Conservation (phyloP, 1,140 invertebrate species). For the Cotesia typhae region DNA sequence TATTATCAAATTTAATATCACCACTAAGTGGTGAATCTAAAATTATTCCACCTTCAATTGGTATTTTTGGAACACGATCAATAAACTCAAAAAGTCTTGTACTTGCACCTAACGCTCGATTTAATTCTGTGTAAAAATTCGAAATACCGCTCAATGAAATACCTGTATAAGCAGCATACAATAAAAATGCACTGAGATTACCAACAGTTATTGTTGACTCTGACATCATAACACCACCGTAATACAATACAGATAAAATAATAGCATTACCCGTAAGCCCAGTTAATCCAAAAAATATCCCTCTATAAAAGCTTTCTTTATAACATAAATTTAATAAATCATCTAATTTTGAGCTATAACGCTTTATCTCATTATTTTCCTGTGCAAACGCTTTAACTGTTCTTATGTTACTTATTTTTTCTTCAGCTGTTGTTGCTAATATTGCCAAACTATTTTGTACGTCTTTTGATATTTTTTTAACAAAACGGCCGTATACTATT, state of each 20-base stretch:
- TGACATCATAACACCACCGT: constrained; percentile 89
- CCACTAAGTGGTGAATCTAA: constrained; percentile 54
- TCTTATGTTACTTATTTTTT: constrained; percentile 91
- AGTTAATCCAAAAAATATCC: constrained; percentile 92
- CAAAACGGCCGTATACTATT: constrained; percentile 88
- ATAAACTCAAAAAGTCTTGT: constrained; percentile 89
- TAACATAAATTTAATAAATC: constrained; percentile 83
- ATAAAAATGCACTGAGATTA: constrained; percentile 86
- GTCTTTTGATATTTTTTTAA: constrained; percentile 83
- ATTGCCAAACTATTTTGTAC: constrained; percentile 86
- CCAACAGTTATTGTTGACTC: constrained; percentile 86
- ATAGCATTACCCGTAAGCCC: constrained; percentile 93
- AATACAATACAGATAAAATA: constrained; percentile 91
- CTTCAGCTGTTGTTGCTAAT: constrained; percentile 88
- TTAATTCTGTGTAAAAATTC: constrained; percentile 92
- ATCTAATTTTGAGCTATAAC: constrained; percentile 77
- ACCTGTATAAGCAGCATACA: constrained; percentile 93
- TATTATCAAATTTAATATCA: constrained; percentile 77
- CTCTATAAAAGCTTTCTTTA: constrained; percentile 86
- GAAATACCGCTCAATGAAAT: constrained; percentile 87
- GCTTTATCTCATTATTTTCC: constrained; percentile 79
- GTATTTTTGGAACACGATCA: constrained; percentile 81
- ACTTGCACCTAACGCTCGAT: constrained; percentile 91
- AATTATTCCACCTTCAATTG: constrained; percentile 68
- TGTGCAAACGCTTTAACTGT: constrained; percentile 94